Percentiles rank a stretch among this genome's conserved stretches.
Evolutionary conservation across 2,797 vertebrate genomes (phyloP).

Genomic region (Limosa lapponica): DNA sequence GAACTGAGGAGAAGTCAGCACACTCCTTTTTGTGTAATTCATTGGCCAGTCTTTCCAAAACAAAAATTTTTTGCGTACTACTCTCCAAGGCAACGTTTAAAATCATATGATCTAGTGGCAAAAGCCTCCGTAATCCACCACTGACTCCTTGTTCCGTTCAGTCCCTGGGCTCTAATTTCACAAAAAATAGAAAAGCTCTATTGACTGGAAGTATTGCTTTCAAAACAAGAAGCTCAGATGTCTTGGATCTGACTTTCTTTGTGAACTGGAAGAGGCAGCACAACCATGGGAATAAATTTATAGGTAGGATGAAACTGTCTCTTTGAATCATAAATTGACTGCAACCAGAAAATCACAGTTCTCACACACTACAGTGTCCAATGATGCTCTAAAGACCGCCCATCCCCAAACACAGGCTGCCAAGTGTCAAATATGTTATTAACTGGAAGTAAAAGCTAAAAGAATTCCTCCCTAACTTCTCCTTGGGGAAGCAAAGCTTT

Average conservation of each 20-base stretch:
- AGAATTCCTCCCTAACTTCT: neutral
- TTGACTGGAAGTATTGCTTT: neutral
- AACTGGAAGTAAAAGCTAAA: neutral
- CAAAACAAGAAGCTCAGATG: neutral
- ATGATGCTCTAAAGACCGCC: neutral
- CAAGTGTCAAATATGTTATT: neutral
- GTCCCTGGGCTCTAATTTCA: neutral
- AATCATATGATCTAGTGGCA: neutral
- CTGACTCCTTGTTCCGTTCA: neutral
- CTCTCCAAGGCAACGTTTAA: neutral
- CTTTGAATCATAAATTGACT: neutral
- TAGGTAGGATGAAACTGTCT: neutral
- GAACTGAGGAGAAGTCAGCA: neutral
- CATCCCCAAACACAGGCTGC: neutral
- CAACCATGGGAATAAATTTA: conserved; percentile 7
- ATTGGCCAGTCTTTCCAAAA: neutral
- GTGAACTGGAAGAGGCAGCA: neutral
- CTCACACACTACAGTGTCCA: neutral
- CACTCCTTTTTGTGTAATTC: neutral
- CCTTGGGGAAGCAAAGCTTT: neutral
- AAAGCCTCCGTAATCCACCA: neutral
- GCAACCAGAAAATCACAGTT: neutral
- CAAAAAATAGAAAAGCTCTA: neutral
- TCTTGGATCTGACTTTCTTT: neutral
- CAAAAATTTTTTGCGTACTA: neutral